Evolutionary conservation across 2,888 invertebrate genomes (phyloP).

Genomic region (Agonopterix alstromeriana): DNA sequence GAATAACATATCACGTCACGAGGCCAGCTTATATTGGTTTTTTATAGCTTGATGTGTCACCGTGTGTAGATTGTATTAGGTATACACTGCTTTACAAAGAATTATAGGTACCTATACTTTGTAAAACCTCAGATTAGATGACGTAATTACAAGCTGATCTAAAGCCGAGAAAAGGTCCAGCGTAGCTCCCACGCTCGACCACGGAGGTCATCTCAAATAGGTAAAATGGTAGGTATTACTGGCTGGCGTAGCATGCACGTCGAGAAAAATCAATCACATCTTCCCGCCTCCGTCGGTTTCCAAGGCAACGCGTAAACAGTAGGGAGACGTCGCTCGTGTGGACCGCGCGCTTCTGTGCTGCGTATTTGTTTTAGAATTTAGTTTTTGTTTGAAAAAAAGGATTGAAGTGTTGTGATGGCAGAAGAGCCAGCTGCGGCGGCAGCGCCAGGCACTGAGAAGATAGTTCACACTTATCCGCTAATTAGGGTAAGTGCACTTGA

Average conservation of each 20-base stretch:
- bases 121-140: not conserved
- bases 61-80: too few species aligned
- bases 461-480: conserved; percentile 88
- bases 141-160: not conserved
- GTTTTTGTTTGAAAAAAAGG: too few species aligned
- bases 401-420: conserved; percentile 34
- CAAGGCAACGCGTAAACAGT: conserved; percentile 73
- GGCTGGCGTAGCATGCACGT: not conserved
- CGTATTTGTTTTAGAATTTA: too few species aligned
- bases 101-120: too few species aligned
- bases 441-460: conserved; percentile 78
- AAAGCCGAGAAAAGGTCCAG: conserved; percentile 5
- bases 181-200: conserved; percentile 22
- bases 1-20: too few species aligned
- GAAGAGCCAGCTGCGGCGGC: conserved; percentile 56
- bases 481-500: conserved; percentile 80
- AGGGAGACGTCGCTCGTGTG: conserved; percentile 45
- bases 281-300: conserved; percentile 63
- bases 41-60: too few species aligned
- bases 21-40: too few species aligned
- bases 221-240: not conserved
- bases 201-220: conserved; percentile 10
- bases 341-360: conserved; percentile 24
- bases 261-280: conserved; percentile 71
- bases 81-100: too few species aligned